Base-by-base conservation (phyloP, 2,888 invertebrate species). In the Eurytoma adleriae region DNA sequence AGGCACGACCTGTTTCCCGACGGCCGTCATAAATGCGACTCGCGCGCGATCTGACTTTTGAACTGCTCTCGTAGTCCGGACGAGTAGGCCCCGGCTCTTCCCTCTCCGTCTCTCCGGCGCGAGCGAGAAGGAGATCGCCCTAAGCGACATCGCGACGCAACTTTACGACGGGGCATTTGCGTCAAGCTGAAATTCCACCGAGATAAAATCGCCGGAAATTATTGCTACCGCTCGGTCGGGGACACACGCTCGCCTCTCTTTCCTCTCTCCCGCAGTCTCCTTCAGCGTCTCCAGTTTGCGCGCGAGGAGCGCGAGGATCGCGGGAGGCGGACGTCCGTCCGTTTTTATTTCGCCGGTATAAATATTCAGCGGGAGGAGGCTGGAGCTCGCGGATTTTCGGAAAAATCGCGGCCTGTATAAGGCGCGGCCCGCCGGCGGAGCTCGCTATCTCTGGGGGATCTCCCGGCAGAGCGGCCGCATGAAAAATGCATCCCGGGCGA, bases 151-250 rank as follows among this genome's bases (percentile, higher is more conserved):
- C 84, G 85, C 85, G 84, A 84, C 85, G 84, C 84, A 83, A 86
- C 83, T 88, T 88, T 87, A 88, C 86, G 88, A 86, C 85, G 82
- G 54, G 81, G 83, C 86, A 87, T 87, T 88, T 87, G 83, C 85
- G 86, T 86, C 85, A 85, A 79, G 81, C 82, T 84, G 83, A 86
- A 87, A 87, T 88, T 88, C 86, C 85, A 82, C 61, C 62, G 76
- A 86, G 88, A 88, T 88, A 86, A 87, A 85, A 88, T 88, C 87
- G 84, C 78, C 82, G 83, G 85, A 84, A 88, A 88, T 88, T 87
- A 87, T 88, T 85, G 86, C 86, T 85, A 86, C 86, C 84, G 84
- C 84, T 79, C 81, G 27, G 57, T 12, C 57, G 64, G 16, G 52
- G 64, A 27, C 27, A 56, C 61, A n/a, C 62, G 69, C 27, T 56